A percentile compares a stretch with the other conserved stretches of the same genome.
Evolutionary conservation across 2,113 vertebrate genomes (phyloP).

Genomic region (Oenanthe melanoleuca): DNA sequence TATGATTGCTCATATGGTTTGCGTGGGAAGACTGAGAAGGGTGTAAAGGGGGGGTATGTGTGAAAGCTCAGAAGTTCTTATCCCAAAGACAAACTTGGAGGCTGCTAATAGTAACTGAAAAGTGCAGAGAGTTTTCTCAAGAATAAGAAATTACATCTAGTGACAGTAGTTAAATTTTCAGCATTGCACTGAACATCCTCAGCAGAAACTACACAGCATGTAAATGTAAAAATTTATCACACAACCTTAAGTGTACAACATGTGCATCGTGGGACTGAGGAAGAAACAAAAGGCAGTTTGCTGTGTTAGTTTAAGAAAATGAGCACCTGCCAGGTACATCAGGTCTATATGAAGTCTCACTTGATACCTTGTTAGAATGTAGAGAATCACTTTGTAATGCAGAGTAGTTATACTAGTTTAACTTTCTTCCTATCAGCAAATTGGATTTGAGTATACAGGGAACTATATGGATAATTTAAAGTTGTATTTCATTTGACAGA

Average conservation of each 20-base stretch:
- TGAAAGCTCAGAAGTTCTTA: constrained; percentile 50
- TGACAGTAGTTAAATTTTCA: neutral
- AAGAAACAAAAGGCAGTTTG: neutral
- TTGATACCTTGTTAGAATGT: neutral
- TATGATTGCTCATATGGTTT: constrained; percentile 57
- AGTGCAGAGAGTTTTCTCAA: constrained; percentile 29
- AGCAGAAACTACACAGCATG: neutral
- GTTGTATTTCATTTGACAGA: neutral
- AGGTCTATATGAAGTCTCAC: neutral
- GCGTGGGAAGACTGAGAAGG: constrained; percentile 38
- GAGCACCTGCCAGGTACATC: neutral
- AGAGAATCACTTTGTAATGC: neutral
- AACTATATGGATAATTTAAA: neutral
- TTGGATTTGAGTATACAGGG: neutral
- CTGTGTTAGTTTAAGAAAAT: neutral
- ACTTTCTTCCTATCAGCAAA: neutral
- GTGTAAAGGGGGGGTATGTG: constrained; percentile 31
- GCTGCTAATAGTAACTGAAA: constrained; percentile 47
- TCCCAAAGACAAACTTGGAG: constrained; percentile 14
- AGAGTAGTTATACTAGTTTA: neutral
- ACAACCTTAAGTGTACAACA: neutral
- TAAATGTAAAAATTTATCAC: neutral
- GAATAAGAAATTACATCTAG: neutral
- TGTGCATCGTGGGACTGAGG: neutral
- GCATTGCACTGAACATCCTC: neutral